Evolutionary conservation across 2,888 invertebrate genomes (phyloP), one percentile per base, ranked within the genome.

Genomic region (Trichacis sp.): DNA sequence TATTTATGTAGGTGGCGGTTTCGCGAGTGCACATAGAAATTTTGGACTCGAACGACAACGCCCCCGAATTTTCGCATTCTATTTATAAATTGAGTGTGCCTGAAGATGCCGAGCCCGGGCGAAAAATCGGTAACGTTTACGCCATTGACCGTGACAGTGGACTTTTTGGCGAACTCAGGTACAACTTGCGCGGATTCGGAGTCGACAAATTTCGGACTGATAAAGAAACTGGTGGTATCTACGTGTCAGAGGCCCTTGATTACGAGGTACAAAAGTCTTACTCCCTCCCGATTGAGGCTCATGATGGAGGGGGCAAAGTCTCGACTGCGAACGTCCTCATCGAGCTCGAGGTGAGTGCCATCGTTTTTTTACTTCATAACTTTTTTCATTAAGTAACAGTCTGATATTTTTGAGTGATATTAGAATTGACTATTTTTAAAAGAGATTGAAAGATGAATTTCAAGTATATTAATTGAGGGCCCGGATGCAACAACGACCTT

Each of bases 191-290:
- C 58, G 95, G 95, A 6, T 92, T 93, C 75, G 93, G 93, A 0
- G 90, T 92, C 0, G 91, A 93, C 69, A 89, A 90, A 74, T 95
- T 95, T 77, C 87, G 85, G 30, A 92, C 93, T 0, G 89, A 94
- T 75, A 85, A 87, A 1, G 85, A 82, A 38, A 87, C 86, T 8
- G 95, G 95, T 0, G 90, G 90, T 4, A 80, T 95, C 6, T 90
- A 87, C 61, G 89, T 94, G 0, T 87, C 87, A 0, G 88, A 88
- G 65, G 75, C 84, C 4, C 83, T 95, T 45, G 94, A 96, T 78
- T 93, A 93, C 76, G 95, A 96, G 79, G 88, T 88, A 9, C 93
- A 93, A 72, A 92, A 91, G 72, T 91, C 91, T 59, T 95, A 92
- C 70, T 93, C 93, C 59, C 83, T 95, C 57, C 93, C 92, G 0